phyloP scores from a whole-genome alignment of 2,113 vertebrate species.

The Prunella fulvescens region DNA sequence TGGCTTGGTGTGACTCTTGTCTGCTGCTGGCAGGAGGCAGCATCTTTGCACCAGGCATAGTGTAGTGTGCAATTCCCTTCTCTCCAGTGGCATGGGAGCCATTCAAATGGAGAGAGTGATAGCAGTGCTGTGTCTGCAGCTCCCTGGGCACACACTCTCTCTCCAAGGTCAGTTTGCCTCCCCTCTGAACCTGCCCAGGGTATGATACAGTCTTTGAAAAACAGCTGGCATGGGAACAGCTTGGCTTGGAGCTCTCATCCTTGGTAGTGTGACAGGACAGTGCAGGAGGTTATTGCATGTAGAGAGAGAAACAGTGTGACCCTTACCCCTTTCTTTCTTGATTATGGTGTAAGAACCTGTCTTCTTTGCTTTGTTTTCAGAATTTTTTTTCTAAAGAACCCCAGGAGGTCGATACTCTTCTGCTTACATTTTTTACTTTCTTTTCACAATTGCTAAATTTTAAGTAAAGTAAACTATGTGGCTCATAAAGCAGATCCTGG shows the following conservation, averaged over 20 bases:
- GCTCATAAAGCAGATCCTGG: neutral
- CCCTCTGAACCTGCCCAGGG: neutral
- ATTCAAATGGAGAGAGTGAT: neutral
- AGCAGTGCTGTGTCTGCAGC: neutral
- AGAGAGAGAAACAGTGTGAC: fast-evolving
- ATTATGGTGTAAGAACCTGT: neutral
- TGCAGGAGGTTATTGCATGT: fast-evolving
- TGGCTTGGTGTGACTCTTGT: neutral
- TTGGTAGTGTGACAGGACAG: neutral
- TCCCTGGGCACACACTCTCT: neutral
- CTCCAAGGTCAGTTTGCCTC: neutral
- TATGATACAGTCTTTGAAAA: neutral
- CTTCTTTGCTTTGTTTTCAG: neutral
- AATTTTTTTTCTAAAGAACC: neutral
- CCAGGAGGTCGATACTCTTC: neutral
- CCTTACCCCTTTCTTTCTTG: neutral
- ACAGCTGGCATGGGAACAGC: neutral
- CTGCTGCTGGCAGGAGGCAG: neutral
- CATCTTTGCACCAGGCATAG: neutral
- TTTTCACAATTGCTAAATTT: neutral
- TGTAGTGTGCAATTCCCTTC: fast-evolving
- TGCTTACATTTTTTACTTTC: neutral
- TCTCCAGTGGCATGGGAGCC: neutral
- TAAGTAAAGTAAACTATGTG: neutral
- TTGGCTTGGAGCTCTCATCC: neutral